Evolutionary conservation across 2,113 vertebrate species (phyloP).

Genomic region (Agelaius tricolor): DNA sequence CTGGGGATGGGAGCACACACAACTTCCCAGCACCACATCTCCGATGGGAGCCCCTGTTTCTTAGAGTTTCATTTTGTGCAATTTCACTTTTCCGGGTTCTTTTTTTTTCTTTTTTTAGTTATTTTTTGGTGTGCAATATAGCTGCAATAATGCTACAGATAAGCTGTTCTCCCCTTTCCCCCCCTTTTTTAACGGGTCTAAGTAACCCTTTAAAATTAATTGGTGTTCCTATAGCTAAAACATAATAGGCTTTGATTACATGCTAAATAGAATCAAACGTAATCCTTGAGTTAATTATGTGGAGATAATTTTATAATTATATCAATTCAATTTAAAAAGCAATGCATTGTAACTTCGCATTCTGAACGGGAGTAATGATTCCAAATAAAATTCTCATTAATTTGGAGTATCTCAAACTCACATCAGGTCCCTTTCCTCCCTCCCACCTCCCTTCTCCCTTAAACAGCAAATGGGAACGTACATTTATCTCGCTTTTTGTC

Average conservation of each 20-base stretch:
- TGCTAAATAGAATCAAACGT: conserved; percentile 82
- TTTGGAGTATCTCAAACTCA: conserved; percentile 51
- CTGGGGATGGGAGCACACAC: background rate
- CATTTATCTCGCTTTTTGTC: conserved; percentile 53
- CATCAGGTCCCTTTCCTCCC: conserved; percentile 21
- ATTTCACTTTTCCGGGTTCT: background rate
- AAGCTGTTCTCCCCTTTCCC: background rate
- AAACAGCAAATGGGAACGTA: conserved; percentile 33
- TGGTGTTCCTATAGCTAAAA: conserved; percentile 81
- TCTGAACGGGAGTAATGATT: conserved; percentile 64
- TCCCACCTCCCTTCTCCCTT: conserved; percentile 36
- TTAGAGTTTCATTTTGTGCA: background rate
- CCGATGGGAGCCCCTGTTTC: background rate
- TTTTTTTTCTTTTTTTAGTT: no score
- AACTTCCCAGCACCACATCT: background rate
- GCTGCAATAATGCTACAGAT: background rate
- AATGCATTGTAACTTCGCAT: conserved; percentile 71
- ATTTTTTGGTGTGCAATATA: background rate
- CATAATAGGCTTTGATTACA: conserved; percentile 83
- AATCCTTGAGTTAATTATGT: conserved; percentile 84
- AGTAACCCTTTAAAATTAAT: conserved; percentile 80
- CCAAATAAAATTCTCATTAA: conserved; percentile 71
- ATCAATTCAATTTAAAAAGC: conserved; percentile 81
- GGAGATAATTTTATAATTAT: conserved; percentile 86
- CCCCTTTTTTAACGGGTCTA: conserved; percentile 53